phyloP scores from a whole-genome alignment of 2,888 invertebrate species.

The Euclidia mi region DNA sequence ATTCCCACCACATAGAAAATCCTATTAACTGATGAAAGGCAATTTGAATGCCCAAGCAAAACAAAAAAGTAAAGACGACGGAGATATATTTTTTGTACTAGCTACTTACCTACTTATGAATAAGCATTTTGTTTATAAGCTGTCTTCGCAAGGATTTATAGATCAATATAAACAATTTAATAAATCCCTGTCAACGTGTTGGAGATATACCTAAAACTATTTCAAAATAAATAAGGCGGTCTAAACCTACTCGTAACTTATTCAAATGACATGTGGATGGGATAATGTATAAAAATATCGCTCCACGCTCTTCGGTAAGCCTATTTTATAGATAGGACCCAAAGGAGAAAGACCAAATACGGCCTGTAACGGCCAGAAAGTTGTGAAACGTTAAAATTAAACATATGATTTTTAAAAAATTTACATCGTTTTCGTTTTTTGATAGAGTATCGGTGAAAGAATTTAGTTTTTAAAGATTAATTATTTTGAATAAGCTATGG shows the following conservation, averaged over 20 bases:
- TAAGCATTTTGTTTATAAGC: not conserved
- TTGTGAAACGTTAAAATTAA: too few species aligned
- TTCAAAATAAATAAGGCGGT: constrained; percentile 40
- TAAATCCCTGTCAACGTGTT: constrained; percentile 30
- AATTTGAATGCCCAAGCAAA: not conserved
- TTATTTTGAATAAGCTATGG: too few species aligned
- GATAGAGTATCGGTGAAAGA: too few species aligned
- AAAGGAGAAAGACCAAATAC: too few species aligned
- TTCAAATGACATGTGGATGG: constrained; percentile 56
- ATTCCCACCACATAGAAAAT: constrained; percentile 42
- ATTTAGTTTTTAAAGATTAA: too few species aligned
- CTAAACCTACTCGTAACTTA: constrained; percentile 52
- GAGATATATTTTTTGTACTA: too few species aligned
- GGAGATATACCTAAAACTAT: constrained; percentile 14
- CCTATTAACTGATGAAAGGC: constrained; percentile 31
- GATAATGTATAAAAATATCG: constrained; percentile 57
- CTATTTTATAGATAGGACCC: constrained; percentile 60
- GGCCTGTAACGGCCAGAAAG: too few species aligned
- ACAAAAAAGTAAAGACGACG: not conserved
- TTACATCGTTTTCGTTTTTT: too few species aligned
- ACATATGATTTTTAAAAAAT: too few species aligned
- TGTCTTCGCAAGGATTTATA: not conserved
- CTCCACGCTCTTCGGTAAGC: constrained; percentile 53
- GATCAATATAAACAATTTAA: constrained; percentile 19
- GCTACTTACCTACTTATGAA: not conserved